phyloP scores from a whole-genome alignment of 1,140 invertebrate species.

The Ostrea edulis region DNA sequence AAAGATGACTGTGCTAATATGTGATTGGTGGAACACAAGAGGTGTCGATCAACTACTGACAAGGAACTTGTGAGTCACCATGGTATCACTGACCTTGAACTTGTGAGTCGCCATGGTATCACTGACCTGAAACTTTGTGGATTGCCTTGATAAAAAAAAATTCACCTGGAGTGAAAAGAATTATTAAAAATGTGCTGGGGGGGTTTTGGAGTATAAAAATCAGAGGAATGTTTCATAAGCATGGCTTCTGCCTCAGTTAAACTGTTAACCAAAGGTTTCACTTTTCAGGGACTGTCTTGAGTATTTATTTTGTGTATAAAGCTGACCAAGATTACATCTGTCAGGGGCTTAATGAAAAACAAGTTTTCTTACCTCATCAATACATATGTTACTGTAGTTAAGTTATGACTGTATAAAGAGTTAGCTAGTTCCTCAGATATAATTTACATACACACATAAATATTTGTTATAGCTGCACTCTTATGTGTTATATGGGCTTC shows the following conservation, averaged over 20 bases:
- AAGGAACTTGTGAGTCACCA: neutral
- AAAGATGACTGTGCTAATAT: neutral
- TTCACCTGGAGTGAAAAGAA: neutral
- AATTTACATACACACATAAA: too few species aligned
- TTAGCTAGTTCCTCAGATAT: too few species aligned
- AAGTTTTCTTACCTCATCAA: too few species aligned
- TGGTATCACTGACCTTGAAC: neutral
- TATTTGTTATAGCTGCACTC: too few species aligned
- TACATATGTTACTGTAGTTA: too few species aligned
- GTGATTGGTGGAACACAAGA: neutral
- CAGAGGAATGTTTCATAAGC: neutral
- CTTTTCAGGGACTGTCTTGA: conserved; percentile 33
- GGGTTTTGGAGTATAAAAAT: neutral
- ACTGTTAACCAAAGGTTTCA: conserved; percentile 4
- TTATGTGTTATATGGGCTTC: too few species aligned
- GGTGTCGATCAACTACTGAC: too few species aligned
- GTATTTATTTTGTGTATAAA: conserved; percentile 18
- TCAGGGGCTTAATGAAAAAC: neutral
- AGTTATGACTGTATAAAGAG: too few species aligned
- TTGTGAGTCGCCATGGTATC: neutral
- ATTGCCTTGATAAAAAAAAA: neutral
- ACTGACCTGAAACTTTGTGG: neutral
- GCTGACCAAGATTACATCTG: neutral
- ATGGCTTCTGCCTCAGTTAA: neutral
- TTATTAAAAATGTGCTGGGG: neutral